Conservation (phyloP, 2,888 invertebrate genomes). For the Pseudococcus jackbeardsleyi region DNA sequence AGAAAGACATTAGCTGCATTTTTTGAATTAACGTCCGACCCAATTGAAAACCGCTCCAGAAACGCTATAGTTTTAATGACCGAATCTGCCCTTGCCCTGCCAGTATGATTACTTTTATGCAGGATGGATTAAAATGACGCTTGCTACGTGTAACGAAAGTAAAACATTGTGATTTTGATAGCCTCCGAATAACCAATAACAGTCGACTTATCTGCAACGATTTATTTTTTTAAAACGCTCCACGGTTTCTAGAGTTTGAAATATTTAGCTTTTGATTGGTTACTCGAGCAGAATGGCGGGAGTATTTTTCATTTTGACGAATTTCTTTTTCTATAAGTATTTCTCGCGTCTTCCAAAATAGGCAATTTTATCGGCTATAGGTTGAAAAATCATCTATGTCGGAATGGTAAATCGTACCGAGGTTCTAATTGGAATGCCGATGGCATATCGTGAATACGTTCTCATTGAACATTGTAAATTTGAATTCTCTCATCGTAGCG, state of each 20-base stretch:
- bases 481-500: conserved; percentile 25
- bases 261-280: conserved; percentile 21
- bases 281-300: neutral
- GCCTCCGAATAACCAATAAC: conserved; percentile 7
- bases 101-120: neutral
- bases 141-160: neutral
- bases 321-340: neutral
- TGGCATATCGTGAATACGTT: neutral
- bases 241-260: neutral
- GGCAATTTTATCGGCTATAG: conserved; percentile 8
- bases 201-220: neutral
- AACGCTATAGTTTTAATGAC: neutral
- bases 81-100: neutral
- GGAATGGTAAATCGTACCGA: conserved; percentile 9
- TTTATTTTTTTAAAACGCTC: neutral
- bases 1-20: conserved; percentile 7
- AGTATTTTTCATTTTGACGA: conserved; percentile 35
- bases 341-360: neutral
- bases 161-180: neutral
- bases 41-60: neutral
- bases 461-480: conserved; percentile 36
- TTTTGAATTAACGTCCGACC: conserved; percentile 16
- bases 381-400: conserved; percentile 27
- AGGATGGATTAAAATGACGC: neutral
- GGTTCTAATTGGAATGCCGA: conserved; percentile 26